Base-by-base conservation (phyloP, 2,888 invertebrate genomes). In the Amiota minor region DNA sequence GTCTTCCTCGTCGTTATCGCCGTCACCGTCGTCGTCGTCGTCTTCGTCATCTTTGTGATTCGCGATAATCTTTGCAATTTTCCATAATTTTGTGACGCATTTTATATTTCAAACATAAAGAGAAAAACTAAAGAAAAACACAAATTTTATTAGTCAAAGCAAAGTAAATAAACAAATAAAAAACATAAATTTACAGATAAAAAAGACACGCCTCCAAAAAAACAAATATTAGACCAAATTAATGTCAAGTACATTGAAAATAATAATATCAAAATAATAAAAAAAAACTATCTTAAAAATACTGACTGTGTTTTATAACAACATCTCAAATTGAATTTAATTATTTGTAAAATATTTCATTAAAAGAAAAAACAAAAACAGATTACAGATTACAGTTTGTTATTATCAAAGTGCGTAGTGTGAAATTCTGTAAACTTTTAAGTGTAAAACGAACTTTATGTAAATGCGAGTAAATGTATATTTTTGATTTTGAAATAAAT, bases 121-220 rank as follows among this genome's bases (percentile, higher is more conserved):
- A 11, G 20, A 47, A 50, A 67, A 49, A 64, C n/a, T 47, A 64
- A 35, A 62, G 23, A 61, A 18, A 61, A 20, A 11, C 10, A 16
- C 12, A 20, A 18, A 0, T 4, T 12, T 35, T 12, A 23, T 1
- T 35, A 14, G 4, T 61, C 23, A 6, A 10, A 12, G 12, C 18
- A 18, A n/a, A n/a, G 11, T 6, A 61, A 61, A 9, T 62, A 18
- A 62, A 35, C 18, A 62, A 18, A 62, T n/a, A 62, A 18, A 14
- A 62, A 62, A 62, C 14, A 50, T 9, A 46, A 23, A 4, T 53
- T 53, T n/a, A 50, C 6, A 8, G 12, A 53, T 12, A 53, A 12
- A 10, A 53, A 53, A 53, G 14, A 53, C 53, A 53, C 53, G 61
- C 14, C 62, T 59, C 23, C 45, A n/a, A 62, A 62, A 45, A 35